Base-by-base conservation (phyloP, 2,113 vertebrate genomes). In the Cricetomys ansorgei region DNA sequence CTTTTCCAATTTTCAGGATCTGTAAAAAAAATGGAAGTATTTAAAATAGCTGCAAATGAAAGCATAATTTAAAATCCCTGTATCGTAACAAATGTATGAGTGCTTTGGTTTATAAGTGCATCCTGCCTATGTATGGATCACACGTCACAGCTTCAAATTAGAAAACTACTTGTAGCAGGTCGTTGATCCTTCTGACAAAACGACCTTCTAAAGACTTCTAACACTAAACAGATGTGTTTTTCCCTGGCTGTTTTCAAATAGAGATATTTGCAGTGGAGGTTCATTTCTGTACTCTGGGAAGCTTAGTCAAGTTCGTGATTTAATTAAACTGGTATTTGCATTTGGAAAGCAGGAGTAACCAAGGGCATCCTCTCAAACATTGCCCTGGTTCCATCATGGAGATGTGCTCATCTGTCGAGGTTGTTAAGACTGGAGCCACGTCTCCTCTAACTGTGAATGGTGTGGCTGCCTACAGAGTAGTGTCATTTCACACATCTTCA, bases 21-120 rank as follows among this genome's bases (percentile, higher is more conserved):
- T 96, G 88, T 97, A 97, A 97, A 97, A 97, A 97, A 97, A 98
- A 98, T 81, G 27, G 69, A 98, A 97, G 93, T 96, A 62, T 40
- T 98, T 98, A 53, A 98, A 98, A 96, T 95, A 97, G 73, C 91
- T 98, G 50, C 91, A 98, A 98, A 98, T 97, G 98, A 97, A 96
- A 95, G 57, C 81, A 96, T 77, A 97, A 91, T 98, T 96, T 97
- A 96, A 96, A 98, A 96, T 23, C 43, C 94, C 77, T 98, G 86
- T 83, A 95, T 97, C 96, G 91, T 89, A 97, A 89, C 43, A 29
- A 94, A 97, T 97, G 5, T 96, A 92, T 92, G 80, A 80, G 59
- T 96, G 83, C 75, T 92, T 16, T 15, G 95, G 79, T 96, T 92
- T 97, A 8, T 80, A 98, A 98, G n/a, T 72, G n/a, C 88, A 81